Evolutionary conservation across 2,113 vertebrate species (phyloP), one percentile per base, ranked within the genome.

Genomic region (Dendrocopos noguchii): DNA sequence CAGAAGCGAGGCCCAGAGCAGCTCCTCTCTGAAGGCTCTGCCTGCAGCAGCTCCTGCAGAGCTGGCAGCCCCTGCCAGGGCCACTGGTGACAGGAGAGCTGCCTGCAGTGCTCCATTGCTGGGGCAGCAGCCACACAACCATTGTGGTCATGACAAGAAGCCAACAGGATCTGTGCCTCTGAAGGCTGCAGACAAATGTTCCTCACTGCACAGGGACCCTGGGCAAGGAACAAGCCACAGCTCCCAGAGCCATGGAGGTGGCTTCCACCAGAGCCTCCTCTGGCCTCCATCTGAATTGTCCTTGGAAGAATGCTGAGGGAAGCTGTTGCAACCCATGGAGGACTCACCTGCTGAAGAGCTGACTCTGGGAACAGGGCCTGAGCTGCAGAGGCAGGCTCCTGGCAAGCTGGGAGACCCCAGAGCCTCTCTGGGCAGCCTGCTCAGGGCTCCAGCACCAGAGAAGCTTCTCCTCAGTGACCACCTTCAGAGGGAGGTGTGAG

Each of bases 71-170:
- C 24, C 72, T 93, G 71, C 33, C 73, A 80, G 73, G 36, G 66
- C 52, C 66, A 16, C 79, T 93, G 82, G 73, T 83, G 91, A 94
- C 61, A 89, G n/a, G 95, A 95, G 53, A 85, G 61, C 68, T 95
- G 87, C 63, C 39, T 70, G 27, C 60, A 72, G 73, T 89, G 87
- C 88, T 74, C 63, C 65, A 36, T 87, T 87, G 76, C 89, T 84
- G 84, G 50, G 34, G 31, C 73, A 73, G 87, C 75, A 95, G 67
- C 73, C 67, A 63, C 50, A 47, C 8, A 63, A 84, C 70, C 95
- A 84, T 55, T 92, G 92, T 70, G 13, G 39, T 59, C 63, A 80
- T 55, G 66, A 82, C 91, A 89, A 80, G 10, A 79, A 84, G 79
- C 65, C 44, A 84, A 63, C 15, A 31, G 63, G 34, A 61, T 79